Base-by-base conservation (phyloP, 1,140 invertebrate species). In the Trichonephila clavata region DNA sequence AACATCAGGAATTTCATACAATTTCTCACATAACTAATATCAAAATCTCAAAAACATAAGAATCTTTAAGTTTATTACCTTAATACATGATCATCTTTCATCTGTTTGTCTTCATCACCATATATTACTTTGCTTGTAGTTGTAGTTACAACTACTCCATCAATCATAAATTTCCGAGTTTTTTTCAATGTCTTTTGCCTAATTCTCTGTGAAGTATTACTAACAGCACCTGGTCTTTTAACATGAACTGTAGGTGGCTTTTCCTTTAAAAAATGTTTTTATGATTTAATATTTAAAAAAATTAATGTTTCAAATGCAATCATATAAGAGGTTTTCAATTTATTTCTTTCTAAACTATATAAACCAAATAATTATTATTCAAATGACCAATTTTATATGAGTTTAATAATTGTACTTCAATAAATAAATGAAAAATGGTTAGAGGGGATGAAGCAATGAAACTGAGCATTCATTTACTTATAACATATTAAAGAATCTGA, bases 101-200 rank as follows among this genome's bases (percentile, higher is more conserved):
- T 10, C 13, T 95, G 95, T 95, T 98, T 98, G 95, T 99, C 98
- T 94, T 99, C 98, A 95, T 99, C 98, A 4, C 98, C 98, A 96
- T 98, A 98, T 94, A 99, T 98, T 1, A 98, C 98, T 96, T 98
- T 99, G 88, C 98, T 99, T 0, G 98, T 99, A 0, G 98, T 99
- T 4, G 98, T 98, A 7, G 98, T 99, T 61, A 99, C 97, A 57
- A 99, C 97, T 24, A 99, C 98, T 83, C 99, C 99, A 96, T 99
- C 99, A 24, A 99, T 99, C 95, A 99, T 98, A 96, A 99, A 99
- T 95, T 99, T 99, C 87, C 99, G 96, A 43, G 98, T 99, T 59
- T 98, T 97, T 95, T 99, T 99, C 81, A 99, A 96, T 4, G 99
- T 99, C 95, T 99, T 99, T 95, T 98, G 94, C 71, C 87, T 90